phyloP scores from a whole-genome alignment of 2,797 vertebrate species.

The Lagocephalus sceleratus region DNA sequence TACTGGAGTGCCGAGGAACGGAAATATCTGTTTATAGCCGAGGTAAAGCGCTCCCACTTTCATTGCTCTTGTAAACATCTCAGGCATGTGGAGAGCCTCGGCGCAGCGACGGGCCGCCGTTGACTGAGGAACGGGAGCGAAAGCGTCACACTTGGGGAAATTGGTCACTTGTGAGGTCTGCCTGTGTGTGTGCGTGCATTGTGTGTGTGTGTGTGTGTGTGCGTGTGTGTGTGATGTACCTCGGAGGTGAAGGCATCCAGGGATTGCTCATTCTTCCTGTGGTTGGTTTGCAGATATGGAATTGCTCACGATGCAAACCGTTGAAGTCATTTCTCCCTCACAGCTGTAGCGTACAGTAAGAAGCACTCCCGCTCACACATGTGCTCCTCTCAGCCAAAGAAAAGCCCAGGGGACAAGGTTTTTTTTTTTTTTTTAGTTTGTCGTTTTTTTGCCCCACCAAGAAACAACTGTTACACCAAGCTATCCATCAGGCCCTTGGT shows the following conservation, averaged over 20 bases:
- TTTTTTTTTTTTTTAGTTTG: slow-evolving; percentile 18
- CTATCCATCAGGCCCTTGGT: slow-evolving; percentile 18
- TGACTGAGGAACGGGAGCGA: slow-evolving; percentile 1
- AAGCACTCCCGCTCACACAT: slow-evolving; percentile 52
- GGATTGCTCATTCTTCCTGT: slow-evolving; percentile 13
- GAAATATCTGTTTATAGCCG: slow-evolving; percentile 62
- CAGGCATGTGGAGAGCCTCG: slow-evolving; percentile 36
- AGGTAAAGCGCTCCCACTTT: slow-evolving; percentile 45
- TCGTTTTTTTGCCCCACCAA: slow-evolving; percentile 30
- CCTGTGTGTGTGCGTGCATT: slow-evolving; percentile 17
- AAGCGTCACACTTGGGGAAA: slow-evolving; percentile 17
- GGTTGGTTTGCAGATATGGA: slow-evolving; percentile 35
- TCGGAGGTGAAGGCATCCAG: slow-evolving; percentile 26
- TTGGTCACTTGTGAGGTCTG: slow-evolving; percentile 4
- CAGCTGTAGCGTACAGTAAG: slow-evolving; percentile 65
- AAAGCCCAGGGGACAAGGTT: slow-evolving; percentile 32
- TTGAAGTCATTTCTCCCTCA: slow-evolving; percentile 50
- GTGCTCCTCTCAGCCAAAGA: slow-evolving; percentile 45
- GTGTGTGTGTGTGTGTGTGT: slow-evolving; percentile 22
- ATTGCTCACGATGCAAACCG: slow-evolving; percentile 51
- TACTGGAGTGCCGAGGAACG: slow-evolving; percentile 43
- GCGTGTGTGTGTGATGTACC: slow-evolving; percentile 6
- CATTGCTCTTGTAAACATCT: slow-evolving; percentile 58
- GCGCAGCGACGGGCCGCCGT: no score
- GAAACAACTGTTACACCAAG: slow-evolving; percentile 29